These are phyloP conservation scores for Corythaeola cristata DNA, from an alignment of 2,113 vertebrate species.

Conservation along the genomic window DNA sequence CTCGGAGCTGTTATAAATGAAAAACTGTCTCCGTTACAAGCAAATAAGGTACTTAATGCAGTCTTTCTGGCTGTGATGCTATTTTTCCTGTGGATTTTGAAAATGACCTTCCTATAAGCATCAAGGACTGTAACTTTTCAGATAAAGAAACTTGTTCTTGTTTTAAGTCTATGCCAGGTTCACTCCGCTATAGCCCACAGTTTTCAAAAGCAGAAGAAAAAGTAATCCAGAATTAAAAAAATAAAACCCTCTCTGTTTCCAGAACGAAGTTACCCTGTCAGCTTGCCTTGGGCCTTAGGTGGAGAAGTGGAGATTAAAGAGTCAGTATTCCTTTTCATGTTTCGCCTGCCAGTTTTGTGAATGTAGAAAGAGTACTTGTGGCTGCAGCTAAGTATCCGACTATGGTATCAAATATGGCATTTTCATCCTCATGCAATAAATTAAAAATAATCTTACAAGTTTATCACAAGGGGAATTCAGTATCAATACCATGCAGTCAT, in stretches of 20 bases:
- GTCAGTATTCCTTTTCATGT: conserved; percentile 93
- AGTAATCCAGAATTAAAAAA: conserved; percentile 81
- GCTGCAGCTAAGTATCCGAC: conserved; percentile 72
- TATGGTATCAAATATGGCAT: conserved; percentile 63
- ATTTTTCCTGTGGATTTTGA: conserved; percentile 76
- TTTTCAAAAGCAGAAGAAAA: conserved; percentile 81
- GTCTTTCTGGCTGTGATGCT: conserved; percentile 63
- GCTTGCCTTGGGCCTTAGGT: conserved; percentile 88
- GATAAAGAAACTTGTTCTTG: conserved; percentile 79
- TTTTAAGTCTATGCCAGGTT: conserved; percentile 77
- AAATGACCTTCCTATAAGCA: conserved; percentile 81
- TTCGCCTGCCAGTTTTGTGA: conserved; percentile 85
- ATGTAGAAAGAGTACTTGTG: conserved; percentile 78
- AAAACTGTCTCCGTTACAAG: conserved; percentile 66
- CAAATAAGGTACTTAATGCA: conserved; percentile 75
- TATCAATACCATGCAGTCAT: conserved; percentile 46
- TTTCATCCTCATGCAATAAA: conserved; percentile 41
- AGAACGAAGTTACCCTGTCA: conserved; percentile 86
- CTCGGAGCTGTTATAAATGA: conserved; percentile 67
- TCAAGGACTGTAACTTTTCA: conserved; percentile 82
- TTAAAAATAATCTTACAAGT: conserved; percentile 55
- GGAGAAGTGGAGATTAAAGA: conserved; percentile 90
- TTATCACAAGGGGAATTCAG: not conserved
- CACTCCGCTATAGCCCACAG: conserved; percentile 75
- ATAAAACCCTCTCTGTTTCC: conserved; percentile 68